phyloP scores from a whole-genome alignment of 2,888 invertebrate species.

The Cataglyphis cursor region DNA sequence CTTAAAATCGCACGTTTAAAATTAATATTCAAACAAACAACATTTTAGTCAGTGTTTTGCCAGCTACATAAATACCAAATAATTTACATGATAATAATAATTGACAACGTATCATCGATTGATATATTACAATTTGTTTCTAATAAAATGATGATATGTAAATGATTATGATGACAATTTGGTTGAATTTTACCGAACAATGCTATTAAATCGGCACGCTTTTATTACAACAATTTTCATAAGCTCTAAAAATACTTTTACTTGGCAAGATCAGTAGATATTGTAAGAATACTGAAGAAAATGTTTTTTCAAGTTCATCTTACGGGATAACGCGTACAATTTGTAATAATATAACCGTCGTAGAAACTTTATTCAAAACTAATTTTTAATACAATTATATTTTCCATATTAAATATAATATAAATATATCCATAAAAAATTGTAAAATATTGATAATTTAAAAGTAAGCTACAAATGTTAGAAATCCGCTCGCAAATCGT shows the following conservation, averaged over 20 bases:
- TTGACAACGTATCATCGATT: background rate
- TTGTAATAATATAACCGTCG: constrained; percentile 35
- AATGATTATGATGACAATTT: background rate
- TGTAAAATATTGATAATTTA: constrained; percentile 23
- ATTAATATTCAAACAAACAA: background rate
- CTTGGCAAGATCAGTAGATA: background rate
- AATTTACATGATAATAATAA: background rate
- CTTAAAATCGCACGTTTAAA: background rate
- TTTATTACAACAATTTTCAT: background rate
- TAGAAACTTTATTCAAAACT: constrained; percentile 11
- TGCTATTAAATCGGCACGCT: background rate
- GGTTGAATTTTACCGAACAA: background rate
- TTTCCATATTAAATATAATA: background rate
- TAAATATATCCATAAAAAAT: background rate
- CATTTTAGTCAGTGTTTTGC: background rate
- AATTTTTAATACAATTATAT: constrained; percentile 14
- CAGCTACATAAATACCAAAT: background rate
- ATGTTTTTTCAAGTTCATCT: constrained; percentile 55
- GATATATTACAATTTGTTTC: constrained; percentile 8
- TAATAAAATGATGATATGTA: background rate
- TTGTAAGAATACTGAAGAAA: constrained; percentile 37
- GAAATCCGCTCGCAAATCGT: background rate
- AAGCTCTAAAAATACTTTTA: constrained; percentile 3
- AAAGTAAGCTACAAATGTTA: constrained; percentile 17
- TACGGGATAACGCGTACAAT: constrained; percentile 27